These are phyloP conservation scores for Eupithecia abbreviata DNA, from an alignment of 2,888 invertebrate genomes.

Conservation along the genomic window DNA sequence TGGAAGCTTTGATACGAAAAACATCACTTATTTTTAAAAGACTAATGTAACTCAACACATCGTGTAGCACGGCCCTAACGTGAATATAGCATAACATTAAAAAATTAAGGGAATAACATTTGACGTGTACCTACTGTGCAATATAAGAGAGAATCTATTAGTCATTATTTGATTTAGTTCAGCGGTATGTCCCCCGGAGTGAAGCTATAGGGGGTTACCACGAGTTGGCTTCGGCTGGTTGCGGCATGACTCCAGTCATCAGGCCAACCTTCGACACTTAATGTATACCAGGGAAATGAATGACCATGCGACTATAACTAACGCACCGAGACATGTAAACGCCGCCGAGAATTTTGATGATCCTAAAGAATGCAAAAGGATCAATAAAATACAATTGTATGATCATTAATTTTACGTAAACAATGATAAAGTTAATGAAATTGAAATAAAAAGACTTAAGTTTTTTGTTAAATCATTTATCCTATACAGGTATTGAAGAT, in stretches of 20 bases:
- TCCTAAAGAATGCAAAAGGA: slow-evolving; percentile 38
- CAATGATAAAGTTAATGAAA: slow-evolving; percentile 48
- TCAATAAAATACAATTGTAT: slow-evolving; percentile 38
- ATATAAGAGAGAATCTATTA: slow-evolving; percentile 82
- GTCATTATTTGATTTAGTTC: slow-evolving; percentile 85
- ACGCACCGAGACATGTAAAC: slow-evolving; percentile 42
- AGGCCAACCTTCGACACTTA: slow-evolving; percentile 79
- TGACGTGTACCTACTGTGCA: slow-evolving; percentile 84
- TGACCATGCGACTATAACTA: slow-evolving; percentile 55
- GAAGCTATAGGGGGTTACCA: slow-evolving; percentile 76
- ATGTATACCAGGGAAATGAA: slow-evolving; percentile 71
- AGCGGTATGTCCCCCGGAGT: slow-evolving; percentile 73
- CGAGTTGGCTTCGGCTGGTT: slow-evolving; percentile 58
- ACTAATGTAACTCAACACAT: background rate
- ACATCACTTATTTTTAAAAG: background rate
- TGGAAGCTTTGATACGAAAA: background rate
- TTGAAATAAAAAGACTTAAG: slow-evolving; percentile 41
- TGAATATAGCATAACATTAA: slow-evolving; percentile 53
- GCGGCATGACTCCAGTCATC: slow-evolving; percentile 67
- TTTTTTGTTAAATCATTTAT: slow-evolving; percentile 1
- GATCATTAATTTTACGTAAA: slow-evolving; percentile 49
- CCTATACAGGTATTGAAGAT: background rate
- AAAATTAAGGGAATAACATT: slow-evolving; percentile 81
- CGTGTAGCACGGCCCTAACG: background rate
- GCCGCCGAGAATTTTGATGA: slow-evolving; percentile 44